These are phyloP conservation scores for Sipha maydis DNA, from an alignment of 2,888 invertebrate genomes.

Conservation along the genomic window DNA sequence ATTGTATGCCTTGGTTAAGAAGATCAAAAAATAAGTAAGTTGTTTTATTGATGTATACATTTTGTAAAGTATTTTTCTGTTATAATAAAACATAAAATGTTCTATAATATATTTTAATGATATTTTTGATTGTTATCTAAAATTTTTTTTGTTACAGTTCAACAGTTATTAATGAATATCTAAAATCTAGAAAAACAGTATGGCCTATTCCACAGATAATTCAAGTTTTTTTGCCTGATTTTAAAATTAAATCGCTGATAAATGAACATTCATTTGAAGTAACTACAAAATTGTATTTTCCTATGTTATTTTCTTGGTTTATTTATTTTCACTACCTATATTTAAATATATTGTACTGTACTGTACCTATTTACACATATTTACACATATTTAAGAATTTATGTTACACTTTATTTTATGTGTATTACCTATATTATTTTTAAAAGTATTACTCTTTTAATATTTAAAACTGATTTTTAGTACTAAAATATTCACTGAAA, in stretches of 20 bases:
- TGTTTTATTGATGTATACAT: background rate
- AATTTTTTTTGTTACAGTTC: constrained; percentile 70
- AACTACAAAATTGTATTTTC: background rate
- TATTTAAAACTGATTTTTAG: too few species aligned
- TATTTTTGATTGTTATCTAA: background rate
- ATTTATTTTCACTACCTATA: too few species aligned
- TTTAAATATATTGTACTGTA: too few species aligned
- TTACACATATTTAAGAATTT: too few species aligned
- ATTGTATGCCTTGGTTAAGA: constrained; percentile 75
- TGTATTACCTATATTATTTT: too few species aligned
- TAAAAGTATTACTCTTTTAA: too few species aligned
- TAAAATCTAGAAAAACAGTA: constrained; percentile 75
- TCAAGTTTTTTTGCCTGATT: constrained; percentile 88
- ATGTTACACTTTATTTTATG: too few species aligned
- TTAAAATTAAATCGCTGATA: constrained; percentile 77
- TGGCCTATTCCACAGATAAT: constrained; percentile 87
- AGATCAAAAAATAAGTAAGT: constrained; percentile 65
- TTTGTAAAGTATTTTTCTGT: background rate
- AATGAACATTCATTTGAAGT: constrained; percentile 71
- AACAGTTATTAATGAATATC: constrained; percentile 73
- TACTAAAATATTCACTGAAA: too few species aligned
- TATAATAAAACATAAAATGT: background rate
- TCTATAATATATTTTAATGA: background rate
- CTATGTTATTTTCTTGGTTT: too few species aligned
- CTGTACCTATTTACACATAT: too few species aligned